These are phyloP conservation scores for Platycercus adscitus DNA, from an alignment of 2,113 vertebrate species.

Conservation along the genomic window DNA sequence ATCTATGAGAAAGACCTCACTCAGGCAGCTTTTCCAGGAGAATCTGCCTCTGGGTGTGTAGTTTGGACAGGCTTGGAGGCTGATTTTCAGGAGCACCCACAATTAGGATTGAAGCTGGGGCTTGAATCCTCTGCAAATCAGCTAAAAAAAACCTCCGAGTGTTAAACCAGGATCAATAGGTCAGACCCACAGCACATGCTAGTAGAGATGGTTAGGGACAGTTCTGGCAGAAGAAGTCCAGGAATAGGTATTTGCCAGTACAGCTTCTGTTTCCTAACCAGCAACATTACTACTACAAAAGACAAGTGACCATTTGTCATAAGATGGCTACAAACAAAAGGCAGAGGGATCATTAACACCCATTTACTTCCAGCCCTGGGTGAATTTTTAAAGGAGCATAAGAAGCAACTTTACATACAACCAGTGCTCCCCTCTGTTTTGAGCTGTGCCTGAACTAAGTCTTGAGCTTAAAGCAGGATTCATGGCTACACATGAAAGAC, in stretches of 20 bases:
- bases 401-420: neutral
- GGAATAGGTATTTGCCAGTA: neutral
- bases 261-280: neutral
- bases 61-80: neutral
- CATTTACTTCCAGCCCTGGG: neutral
- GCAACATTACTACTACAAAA: neutral
- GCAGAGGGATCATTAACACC: neutral
- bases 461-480: neutral
- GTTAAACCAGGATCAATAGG: neutral
- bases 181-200: neutral
- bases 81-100: neutral
- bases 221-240: neutral
- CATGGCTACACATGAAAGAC: neutral
- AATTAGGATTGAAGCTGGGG: neutral
- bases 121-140: neutral
- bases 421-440: neutral
- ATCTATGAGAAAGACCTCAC: neutral
- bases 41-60: neutral
- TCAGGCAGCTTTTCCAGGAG: neutral
- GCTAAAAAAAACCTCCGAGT: neutral
- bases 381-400: neutral
- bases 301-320: fast-evolving
- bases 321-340: neutral
- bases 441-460: neutral
- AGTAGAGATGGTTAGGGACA: neutral